These are phyloP conservation scores for Drosophila kepulauana DNA, from an alignment of 1,140 invertebrate genomes.

Conservation along the genomic window DNA sequence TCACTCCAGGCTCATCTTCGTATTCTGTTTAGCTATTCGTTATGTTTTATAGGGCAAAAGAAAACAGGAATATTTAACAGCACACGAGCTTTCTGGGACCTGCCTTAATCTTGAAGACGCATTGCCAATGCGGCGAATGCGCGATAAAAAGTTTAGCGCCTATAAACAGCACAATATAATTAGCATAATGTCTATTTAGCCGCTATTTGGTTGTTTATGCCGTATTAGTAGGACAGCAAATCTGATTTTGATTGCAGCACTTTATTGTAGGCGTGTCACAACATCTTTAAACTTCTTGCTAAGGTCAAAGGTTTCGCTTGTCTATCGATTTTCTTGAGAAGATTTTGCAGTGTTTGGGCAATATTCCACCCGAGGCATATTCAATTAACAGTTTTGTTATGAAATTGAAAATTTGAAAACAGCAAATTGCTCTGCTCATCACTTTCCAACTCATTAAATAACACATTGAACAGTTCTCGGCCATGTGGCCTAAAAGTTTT, in stretches of 20 bases:
- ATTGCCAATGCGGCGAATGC: conserved; percentile 15
- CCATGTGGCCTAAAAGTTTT: conserved; percentile 40
- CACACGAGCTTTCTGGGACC: background rate
- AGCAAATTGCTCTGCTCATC: conserved; percentile 30
- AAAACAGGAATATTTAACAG: background rate
- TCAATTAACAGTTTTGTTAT: conserved; percentile 40
- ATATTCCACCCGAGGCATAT: conserved; percentile 10
- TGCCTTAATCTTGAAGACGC: background rate
- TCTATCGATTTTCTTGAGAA: conserved; percentile 22
- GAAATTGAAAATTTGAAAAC: conserved; percentile 35
- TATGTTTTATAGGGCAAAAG: background rate
- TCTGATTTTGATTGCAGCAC: conserved; percentile 55
- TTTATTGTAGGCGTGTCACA: conserved; percentile 46
- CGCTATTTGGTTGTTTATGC: conserved; percentile 17
- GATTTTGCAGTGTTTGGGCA: background rate
- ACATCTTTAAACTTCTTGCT: background rate
- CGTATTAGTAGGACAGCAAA: conserved; percentile 47
- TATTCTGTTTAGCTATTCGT: background rate
- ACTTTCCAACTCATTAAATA: conserved; percentile 47
- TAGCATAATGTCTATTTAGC: conserved; percentile 61
- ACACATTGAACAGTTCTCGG: conserved; percentile 15
- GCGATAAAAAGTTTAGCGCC: conserved; percentile 32
- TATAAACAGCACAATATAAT: conserved; percentile 63
- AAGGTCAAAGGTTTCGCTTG: background rate
- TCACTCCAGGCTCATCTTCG: background rate